Base-by-base conservation (phyloP, 2,797 vertebrate species). In the Merluccius polli region DNA sequence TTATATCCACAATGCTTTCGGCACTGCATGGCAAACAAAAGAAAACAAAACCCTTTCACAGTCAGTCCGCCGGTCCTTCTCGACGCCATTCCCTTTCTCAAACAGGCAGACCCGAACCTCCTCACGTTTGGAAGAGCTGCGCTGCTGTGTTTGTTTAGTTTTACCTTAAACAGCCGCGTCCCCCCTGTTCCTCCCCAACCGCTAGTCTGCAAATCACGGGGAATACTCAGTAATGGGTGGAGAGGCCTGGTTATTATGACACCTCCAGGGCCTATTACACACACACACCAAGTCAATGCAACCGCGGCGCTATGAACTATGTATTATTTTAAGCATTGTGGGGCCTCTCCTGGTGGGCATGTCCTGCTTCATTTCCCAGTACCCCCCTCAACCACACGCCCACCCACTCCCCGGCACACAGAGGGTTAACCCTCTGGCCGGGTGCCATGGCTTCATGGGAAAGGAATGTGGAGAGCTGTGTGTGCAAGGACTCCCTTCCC, bases 391-490 rank as follows among this genome's bases (percentile, higher is more conserved):
- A 3, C 52, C 59, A n/a, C 7, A 10, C 21, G 10, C 59, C 7
- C 12, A 82, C 80, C 79, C 81, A 79, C 59, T 83, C 71, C 70
- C 30, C 70, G 11, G 90, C 88, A 85, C 83, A 77, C 83, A 77
- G 71, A 86, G 91, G 89, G 93, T 94, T 94, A 94, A 94, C 86
- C 70, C 74, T 81, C 83, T 93, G 92, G 90, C 92, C 86, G 77
- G 29, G 90, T 94, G 91, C 92, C 89, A 92, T 93, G 95, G 92
- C 93, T 95, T 98, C 97, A 98, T 91, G 94, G 94, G 95, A 97
- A 95, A 95, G 96, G 97, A 98, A 98, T 99, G 96, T 96, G 95
- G 94, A 96, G 95, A 95, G 94, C 92, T 91, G 92, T 92, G 91
- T 92, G 90, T 90, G 87, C 88, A 91, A 86, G 41, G 87, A 90